Base-by-base conservation (phyloP, 2,888 invertebrate genomes). In the Drosophila paracracens region DNA sequence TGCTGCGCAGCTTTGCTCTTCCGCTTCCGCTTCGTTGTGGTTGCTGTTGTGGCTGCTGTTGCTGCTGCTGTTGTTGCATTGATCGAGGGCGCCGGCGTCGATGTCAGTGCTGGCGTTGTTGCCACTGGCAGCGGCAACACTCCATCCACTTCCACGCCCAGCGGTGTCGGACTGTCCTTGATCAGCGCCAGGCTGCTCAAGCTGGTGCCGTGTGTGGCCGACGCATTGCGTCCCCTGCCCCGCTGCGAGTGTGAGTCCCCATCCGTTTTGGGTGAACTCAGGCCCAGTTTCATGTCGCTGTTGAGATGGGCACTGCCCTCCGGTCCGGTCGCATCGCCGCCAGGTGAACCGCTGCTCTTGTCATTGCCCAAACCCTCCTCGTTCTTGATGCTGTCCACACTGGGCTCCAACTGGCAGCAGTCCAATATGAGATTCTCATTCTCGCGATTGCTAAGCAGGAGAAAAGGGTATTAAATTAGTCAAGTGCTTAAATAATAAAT, bases 401-500 rank as follows among this genome's bases (percentile, higher is more conserved):
- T 96, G 88, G 97, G 97, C 93, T 97, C 97, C 91, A 98, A 93
- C 94, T 98, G 98, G 92, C 98, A 98, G 93, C 97, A 97, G 93
- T 99, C 98, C 96, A 99, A 96, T 56, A 98, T 97, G 61, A 98
- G 95, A 92, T 98, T 97, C 87, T 97, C 96, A 91, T 97, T 97
- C 93, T 99, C 98, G 1, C 92, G 92, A 76, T 91, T 92, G 70
- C 93, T 93, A 21, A 6, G 7, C 10, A 10, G 0, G 10, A n/a
- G 16, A 18, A 29, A 21, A 48, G 21, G 1, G 13, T 40, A 8
- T 33, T 18, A 0, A 36, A 7, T 13, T 38, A 53, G n/a, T 50
- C 10, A 27, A 2, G 1, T 13, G 6, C 43, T 16, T 7, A 8
- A 8, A 31, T 31, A 8, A 25, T 4, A 31, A 6, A 40, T 2